Percentiles rank a stretch among this genome's conserved stretches.
These are phyloP conservation scores for Mirounga angustirostris DNA, from an alignment of 2,113 vertebrate species.

Conservation along the genomic window DNA sequence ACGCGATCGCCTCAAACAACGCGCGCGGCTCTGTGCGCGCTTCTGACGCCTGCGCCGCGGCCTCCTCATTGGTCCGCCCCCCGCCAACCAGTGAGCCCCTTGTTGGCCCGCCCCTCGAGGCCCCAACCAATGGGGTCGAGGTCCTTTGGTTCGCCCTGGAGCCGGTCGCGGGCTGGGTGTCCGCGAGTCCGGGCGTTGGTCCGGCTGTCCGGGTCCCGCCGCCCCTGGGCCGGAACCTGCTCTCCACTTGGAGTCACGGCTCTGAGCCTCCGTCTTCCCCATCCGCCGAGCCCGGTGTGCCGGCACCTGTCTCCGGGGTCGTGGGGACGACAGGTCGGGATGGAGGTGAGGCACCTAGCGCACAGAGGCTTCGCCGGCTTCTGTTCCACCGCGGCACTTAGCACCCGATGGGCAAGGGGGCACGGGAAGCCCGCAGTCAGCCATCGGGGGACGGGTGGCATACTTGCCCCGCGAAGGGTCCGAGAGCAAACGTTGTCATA, in stretches of 20 bases:
- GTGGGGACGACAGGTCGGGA: too few species aligned
- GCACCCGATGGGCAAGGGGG: background rate
- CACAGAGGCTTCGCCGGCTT: background rate
- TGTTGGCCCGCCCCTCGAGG: background rate
- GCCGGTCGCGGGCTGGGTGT: too few species aligned
- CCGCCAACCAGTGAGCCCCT: too few species aligned
- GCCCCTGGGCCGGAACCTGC: background rate
- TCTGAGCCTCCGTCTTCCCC: too few species aligned
- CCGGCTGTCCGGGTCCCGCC: background rate
- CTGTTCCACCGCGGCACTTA: background rate
- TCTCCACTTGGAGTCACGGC: accelerated
- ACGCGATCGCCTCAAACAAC: accelerated
- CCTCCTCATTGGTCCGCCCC: background rate
- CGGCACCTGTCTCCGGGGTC: background rate
- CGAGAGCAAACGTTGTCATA: background rate
- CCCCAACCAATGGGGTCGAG: background rate
- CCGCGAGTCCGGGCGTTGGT: too few species aligned
- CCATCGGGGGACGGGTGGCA: background rate
- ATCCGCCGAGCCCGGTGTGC: accelerated
- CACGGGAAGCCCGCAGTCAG: background rate
- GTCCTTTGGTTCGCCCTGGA: background rate
- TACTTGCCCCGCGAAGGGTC: background rate
- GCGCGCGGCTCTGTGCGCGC: accelerated
- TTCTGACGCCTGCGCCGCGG: accelerated
- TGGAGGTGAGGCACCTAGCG: background rate